Evolutionary conservation across 2,797 vertebrate species (phyloP), one percentile per base, ranked within the genome.

Genomic region (Sebastes vulpes): DNA sequence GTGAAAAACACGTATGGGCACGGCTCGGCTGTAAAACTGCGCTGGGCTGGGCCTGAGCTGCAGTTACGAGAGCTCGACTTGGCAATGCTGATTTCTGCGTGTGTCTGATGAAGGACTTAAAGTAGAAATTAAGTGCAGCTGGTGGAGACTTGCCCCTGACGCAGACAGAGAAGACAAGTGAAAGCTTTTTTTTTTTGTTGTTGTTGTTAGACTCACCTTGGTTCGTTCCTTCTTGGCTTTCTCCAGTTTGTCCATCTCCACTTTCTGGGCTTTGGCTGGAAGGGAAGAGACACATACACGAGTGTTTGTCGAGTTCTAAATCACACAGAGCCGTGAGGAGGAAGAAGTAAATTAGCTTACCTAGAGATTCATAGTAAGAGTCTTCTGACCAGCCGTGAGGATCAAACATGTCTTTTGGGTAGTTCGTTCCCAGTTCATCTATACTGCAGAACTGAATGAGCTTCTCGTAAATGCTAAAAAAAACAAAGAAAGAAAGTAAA

Each of bases 391-490:
- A 99, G 83, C 98, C 98, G 38, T 99, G 98, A 61, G 98, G 98
- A 91, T 99, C 97, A 83, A 99, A 99, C 98, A 99, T 99, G 32
- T 99, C 98, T 95, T 99, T 99, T 4, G 99, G 98, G 81, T 99
- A 99, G 95, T 99, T 99, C 0, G 98, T 99, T 82, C 99, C 98
- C 0, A 99, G 97, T 82, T 99, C 98, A 66, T 99, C 98, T 14
- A 99, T 99, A 1, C 97, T 92, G 82, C 98, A 99, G 90, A 97
- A 99, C 95, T 99, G 99, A 88, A 99, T 99, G 61, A 99, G 96
- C 85, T 99, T 99, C 91, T 99, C 98, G 28, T 99, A 99, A 93
- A 99, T 99, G 89, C 98, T 99, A 70, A 48, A 79, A 21, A 35
- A 48, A 59, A 1, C 9, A 26, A 14, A 64, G 1, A 21, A 11